Conservation (phyloP, 2,888 invertebrate species). For the Punctoribates punctum region DNA sequence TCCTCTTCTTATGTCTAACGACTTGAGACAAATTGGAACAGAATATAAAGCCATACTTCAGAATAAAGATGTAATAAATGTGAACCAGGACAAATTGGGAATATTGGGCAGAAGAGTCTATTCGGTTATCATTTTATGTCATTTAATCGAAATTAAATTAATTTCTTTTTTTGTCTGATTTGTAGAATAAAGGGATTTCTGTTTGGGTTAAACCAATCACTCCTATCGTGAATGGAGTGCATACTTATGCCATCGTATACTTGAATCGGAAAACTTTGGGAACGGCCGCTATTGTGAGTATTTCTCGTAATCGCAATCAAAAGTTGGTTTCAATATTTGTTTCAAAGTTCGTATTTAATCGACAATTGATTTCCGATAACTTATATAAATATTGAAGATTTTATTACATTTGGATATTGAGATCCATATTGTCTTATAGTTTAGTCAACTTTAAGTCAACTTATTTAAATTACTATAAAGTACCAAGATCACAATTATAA, state of each 20-base stretch:
- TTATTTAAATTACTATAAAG: too few relatives aligned
- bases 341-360: too few relatives aligned
- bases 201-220: slow-evolving; percentile 39
- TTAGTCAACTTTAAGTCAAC: too few relatives aligned
- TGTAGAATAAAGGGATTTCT: background rate
- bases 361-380: too few relatives aligned
- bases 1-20: slow-evolving; percentile 94
- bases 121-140: background rate
- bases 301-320: background rate
- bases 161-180: background rate
- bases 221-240: slow-evolving; percentile 33
- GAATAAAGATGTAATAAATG: slow-evolving; percentile 83
- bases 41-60: slow-evolving; percentile 86
- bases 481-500: too few relatives aligned
- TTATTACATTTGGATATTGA: too few relatives aligned
- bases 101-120: slow-evolving; percentile 73
- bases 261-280: slow-evolving; percentile 32
- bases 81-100: slow-evolving; percentile 88
- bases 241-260: slow-evolving; percentile 40
- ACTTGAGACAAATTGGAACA: slow-evolving; percentile 77
- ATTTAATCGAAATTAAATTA: background rate
- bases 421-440: too few relatives aligned
- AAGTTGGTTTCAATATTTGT: background rate
- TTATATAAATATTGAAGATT: too few relatives aligned
- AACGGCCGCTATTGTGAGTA: slow-evolving; percentile 28